Conservation (phyloP, 2,797 vertebrate genomes). For the Tympanoctomys barrerae region DNA sequence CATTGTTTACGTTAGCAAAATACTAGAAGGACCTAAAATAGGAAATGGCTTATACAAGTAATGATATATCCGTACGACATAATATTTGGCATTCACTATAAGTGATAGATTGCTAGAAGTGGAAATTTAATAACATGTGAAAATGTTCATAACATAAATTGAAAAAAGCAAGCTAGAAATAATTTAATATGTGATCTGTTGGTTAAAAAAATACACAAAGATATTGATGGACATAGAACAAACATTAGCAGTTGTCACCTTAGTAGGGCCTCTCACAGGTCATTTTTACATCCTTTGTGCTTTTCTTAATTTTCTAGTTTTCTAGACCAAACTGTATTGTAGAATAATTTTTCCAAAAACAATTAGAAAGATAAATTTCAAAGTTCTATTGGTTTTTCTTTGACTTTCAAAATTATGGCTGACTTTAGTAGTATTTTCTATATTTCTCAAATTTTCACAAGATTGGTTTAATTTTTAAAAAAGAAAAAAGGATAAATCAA, state of each 20-base stretch:
- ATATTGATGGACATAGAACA: not conserved
- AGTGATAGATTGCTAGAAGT: not conserved
- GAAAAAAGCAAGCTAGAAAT: slow-evolving; percentile 45
- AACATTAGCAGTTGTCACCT: not conserved
- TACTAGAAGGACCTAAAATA: slow-evolving; percentile 40
- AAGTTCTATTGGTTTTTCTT: slow-evolving; percentile 32
- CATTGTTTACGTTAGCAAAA: slow-evolving; percentile 51
- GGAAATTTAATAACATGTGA: not conserved
- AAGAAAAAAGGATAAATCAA: not conserved
- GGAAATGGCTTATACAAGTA: not conserved
- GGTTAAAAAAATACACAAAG: slow-evolving; percentile 4
- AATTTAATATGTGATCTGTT: not conserved
- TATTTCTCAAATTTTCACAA: slow-evolving; percentile 50
- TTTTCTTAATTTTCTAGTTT: slow-evolving; percentile 62
- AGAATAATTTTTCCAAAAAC: slow-evolving; percentile 35
- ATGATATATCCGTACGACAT: not conserved
- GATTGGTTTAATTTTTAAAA: not conserved
- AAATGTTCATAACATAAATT: slow-evolving; percentile 31
- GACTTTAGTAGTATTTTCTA: slow-evolving; percentile 45
- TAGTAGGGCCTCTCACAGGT: not conserved
- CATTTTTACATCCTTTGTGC: slow-evolving; percentile 24
- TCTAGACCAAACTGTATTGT: slow-evolving; percentile 21
- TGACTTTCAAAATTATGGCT: slow-evolving; percentile 13
- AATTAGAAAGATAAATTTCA: slow-evolving; percentile 24
- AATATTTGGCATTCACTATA: not conserved